Evolutionary conservation across 2,113 vertebrate genomes (phyloP).

Genomic region (Aegotheles bennettii): DNA sequence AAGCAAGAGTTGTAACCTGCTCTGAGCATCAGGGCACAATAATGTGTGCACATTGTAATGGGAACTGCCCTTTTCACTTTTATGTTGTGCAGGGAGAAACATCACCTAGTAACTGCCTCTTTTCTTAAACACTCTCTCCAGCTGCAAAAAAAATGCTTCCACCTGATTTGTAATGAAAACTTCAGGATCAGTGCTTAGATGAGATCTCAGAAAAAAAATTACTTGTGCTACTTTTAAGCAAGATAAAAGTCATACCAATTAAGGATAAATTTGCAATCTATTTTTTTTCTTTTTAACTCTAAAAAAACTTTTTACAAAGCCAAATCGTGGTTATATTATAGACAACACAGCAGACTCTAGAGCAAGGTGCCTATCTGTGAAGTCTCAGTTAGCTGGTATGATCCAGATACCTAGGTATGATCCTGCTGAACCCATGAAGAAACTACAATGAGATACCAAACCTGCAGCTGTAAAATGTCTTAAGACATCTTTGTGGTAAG

Average conservation of each 20-base stretch:
- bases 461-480: background rate
- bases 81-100: background rate
- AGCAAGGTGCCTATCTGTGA: background rate
- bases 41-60: accelerated
- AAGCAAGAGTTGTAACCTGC: background rate
- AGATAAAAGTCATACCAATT: background rate
- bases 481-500: background rate
- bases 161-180: background rate
- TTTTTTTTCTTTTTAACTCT: background rate
- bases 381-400: background rate
- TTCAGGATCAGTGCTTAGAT: background rate
- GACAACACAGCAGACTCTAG: background rate
- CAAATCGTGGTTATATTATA: background rate
- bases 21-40: background rate
- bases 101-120: background rate
- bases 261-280: background rate
- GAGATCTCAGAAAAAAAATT: background rate
- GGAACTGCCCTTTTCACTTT: background rate
- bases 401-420: no score
- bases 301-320: background rate
- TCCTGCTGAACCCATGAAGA: background rate
- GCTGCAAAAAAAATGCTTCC: background rate
- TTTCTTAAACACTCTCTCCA: background rate
- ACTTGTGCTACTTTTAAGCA: background rate
- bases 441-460: background rate